Percentiles rank a stretch among this genome's conserved stretches.
Conservation (phyloP, 2,113 vertebrate species). For the Gallinago media region DNA sequence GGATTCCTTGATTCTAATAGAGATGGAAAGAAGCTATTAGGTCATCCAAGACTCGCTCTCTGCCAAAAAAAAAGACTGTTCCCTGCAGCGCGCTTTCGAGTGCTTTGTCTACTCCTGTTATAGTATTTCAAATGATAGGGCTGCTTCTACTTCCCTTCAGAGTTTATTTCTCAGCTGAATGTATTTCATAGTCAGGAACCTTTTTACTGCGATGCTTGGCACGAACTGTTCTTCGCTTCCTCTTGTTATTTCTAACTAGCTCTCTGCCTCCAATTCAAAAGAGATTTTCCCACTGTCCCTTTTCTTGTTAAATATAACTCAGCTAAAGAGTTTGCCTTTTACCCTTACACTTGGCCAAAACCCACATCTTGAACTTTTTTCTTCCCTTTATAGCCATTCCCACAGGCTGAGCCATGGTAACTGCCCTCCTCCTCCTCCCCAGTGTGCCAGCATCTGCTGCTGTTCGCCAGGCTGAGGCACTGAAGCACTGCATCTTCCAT, state of each 20-base stretch:
- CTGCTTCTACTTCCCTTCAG: slow-evolving; percentile 21
- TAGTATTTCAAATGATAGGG: not conserved
- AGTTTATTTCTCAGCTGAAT: slow-evolving; percentile 6
- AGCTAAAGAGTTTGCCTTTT: not conserved
- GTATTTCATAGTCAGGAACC: not conserved
- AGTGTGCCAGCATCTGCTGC: not conserved
- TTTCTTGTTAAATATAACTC: not conserved
- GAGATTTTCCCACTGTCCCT: not conserved
- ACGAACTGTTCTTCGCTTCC: not conserved
- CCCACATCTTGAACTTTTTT: not conserved
- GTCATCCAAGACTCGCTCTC: slow-evolving; percentile 15
- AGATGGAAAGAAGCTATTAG: slow-evolving; percentile 43
- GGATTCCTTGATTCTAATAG: slow-evolving; percentile 22
- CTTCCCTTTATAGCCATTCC: not conserved
- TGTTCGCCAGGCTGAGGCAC: not conserved
- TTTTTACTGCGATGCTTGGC: not conserved
- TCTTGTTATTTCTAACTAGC: not conserved
- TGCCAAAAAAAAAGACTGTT: slow-evolving; percentile 34
- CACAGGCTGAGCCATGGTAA: not conserved
- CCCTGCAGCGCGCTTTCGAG: slow-evolving; percentile 9
- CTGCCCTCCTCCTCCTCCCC: not conserved
- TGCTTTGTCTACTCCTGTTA: slow-evolving; percentile 30
- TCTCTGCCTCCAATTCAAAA: not conserved
- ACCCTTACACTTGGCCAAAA: not conserved
- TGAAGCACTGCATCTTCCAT: not conserved